Evolutionary conservation across 1,140 invertebrate species (phyloP).

Genomic region (Apis laboriosa): DNA sequence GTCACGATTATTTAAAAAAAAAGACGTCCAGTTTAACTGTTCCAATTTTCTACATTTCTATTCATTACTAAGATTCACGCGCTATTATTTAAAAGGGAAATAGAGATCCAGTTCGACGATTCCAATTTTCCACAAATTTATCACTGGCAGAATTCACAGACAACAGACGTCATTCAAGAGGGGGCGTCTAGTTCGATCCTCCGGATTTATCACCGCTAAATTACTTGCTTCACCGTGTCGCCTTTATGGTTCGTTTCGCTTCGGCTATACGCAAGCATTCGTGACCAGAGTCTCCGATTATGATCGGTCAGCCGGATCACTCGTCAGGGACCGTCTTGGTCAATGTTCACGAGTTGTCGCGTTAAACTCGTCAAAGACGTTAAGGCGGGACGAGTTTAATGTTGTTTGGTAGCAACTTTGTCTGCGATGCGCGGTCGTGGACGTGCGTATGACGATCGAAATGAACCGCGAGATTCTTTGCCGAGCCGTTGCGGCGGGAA

Average conservation of each 20-base stretch:
- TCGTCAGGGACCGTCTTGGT: neutral
- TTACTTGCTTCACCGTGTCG: neutral
- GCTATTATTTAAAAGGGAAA: too few relatives aligned
- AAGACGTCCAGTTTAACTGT: too few relatives aligned
- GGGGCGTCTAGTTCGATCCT: neutral
- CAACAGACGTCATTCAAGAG: neutral
- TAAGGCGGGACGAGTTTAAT: neutral
- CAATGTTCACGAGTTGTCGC: neutral
- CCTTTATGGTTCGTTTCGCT: neutral
- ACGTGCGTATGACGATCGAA: neutral
- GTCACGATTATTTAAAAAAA: too few relatives aligned
- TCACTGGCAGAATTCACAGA: neutral
- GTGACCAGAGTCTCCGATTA: neutral
- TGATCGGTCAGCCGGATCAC: neutral
- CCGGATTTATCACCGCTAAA: neutral
- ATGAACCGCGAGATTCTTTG: constrained; percentile 17
- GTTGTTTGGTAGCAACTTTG: neutral
- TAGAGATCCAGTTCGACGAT: too few relatives aligned
- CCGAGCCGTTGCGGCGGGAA: constrained; percentile 1
- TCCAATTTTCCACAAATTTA: too few relatives aligned
- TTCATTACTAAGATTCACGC: too few relatives aligned
- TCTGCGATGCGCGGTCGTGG: neutral
- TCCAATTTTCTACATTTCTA: too few relatives aligned
- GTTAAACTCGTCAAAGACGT: neutral
- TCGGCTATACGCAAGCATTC: neutral